Conservation (phyloP, 2,797 vertebrate genomes). For the Trematomus bernacchii region DNA sequence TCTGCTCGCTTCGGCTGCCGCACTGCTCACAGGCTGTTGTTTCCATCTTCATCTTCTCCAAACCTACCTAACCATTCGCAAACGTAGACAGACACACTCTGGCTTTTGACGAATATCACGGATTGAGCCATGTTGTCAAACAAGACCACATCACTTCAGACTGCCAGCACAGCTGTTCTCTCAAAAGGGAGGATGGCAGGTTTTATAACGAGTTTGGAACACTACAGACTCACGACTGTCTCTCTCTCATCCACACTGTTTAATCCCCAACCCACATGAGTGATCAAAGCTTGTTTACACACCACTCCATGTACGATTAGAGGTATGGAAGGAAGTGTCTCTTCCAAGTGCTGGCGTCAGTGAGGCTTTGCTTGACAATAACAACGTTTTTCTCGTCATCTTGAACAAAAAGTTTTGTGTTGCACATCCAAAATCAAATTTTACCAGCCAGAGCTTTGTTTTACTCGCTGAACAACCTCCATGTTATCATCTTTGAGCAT, state of each 20-base stretch:
- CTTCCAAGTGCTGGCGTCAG: constrained; percentile 76
- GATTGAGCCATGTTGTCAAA: constrained; percentile 78
- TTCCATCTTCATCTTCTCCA: constrained; percentile 57
- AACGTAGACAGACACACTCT: constrained; percentile 31
- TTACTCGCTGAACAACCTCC: constrained; percentile 74
- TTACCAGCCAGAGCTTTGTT: constrained; percentile 72
- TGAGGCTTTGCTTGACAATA: constrained; percentile 80
- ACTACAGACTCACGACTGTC: constrained; percentile 73
- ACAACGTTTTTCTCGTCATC: constrained; percentile 76
- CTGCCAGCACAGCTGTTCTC: constrained; percentile 80
- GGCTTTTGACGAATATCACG: constrained; percentile 55
- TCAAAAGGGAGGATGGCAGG: constrained; percentile 78
- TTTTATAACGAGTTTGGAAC: constrained; percentile 76
- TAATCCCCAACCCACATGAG: constrained; percentile 82
- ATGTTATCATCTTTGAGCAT: constrained; percentile 74
- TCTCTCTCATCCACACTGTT: constrained; percentile 72
- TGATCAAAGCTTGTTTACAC: constrained; percentile 84
- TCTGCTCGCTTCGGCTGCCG: constrained; percentile 61
- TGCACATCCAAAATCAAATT: constrained; percentile 71
- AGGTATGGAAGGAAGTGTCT: constrained; percentile 77
- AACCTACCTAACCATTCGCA: constrained; percentile 44
- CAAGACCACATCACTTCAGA: constrained; percentile 74
- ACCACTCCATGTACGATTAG: constrained; percentile 77
- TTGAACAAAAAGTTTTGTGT: constrained; percentile 73
- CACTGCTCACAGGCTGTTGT: constrained; percentile 46